Conservation (phyloP, 1,140 invertebrate genomes). For the Drosophila guanche region DNA sequence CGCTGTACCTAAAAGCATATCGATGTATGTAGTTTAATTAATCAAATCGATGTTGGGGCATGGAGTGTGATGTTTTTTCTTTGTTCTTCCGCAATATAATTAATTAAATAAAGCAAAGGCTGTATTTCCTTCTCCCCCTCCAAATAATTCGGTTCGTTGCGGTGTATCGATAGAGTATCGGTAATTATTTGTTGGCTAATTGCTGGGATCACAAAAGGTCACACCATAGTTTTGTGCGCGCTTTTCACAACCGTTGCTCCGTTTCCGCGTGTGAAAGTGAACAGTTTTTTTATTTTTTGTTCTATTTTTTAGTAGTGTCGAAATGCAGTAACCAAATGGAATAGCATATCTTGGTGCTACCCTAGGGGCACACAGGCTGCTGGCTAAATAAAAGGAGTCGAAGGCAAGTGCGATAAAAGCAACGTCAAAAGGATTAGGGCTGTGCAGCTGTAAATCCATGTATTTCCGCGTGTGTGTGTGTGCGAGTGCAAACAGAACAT, state of each 20-base stretch:
- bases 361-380: conserved; percentile 24
- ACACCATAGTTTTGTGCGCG: too few species aligned
- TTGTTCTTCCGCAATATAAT: background rate
- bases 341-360: conserved; percentile 28
- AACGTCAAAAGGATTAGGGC: conserved; percentile 75
- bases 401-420: conserved; percentile 75
- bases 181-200: too few species aligned
- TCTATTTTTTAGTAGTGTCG: conserved; percentile 8
- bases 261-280: background rate
- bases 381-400: conserved; percentile 30
- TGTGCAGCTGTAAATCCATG: conserved; percentile 18
- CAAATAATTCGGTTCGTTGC: too few species aligned
- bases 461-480: conserved; percentile 1
- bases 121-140: too few species aligned
- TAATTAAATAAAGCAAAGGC: conserved; percentile 1
- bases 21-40: too few species aligned
- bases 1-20: conserved; percentile 8
- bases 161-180: too few species aligned
- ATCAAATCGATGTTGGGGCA: too few species aligned
- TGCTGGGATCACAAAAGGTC: too few species aligned
- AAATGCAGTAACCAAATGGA: background rate
- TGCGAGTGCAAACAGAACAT: conserved; percentile 58
- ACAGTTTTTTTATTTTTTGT: too few species aligned
- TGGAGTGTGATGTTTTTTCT: background rate
- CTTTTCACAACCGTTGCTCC: too few species aligned